phyloP scores from a whole-genome alignment of 2,888 invertebrate genomes.

The Sarcophaga carnaria region DNA sequence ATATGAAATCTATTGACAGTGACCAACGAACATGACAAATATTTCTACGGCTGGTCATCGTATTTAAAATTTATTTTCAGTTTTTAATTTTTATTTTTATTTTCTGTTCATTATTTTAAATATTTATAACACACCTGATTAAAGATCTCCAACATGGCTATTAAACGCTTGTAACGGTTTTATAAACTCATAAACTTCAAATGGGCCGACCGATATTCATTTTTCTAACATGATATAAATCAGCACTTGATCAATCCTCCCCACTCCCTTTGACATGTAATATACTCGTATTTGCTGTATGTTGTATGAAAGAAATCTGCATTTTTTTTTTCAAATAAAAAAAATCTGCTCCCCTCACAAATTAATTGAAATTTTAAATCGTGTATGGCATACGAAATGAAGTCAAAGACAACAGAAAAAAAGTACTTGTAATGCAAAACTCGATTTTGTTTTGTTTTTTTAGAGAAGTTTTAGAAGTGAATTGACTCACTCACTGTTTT shows the following conservation, averaged over 20 bases:
- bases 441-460: too few relatives aligned
- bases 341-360: not conserved
- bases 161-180: not conserved
- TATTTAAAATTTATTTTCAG: not conserved
- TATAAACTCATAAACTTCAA: conserved; percentile 20
- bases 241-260: not conserved
- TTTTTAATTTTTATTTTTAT: conserved; percentile 26
- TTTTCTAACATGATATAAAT: not conserved
- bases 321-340: not conserved
- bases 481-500: too few relatives aligned
- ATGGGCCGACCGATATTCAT: not conserved
- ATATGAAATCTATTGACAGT: conserved; percentile 40
- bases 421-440: too few relatives aligned
- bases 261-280: not conserved
- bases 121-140: conserved; percentile 7
- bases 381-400: not conserved
- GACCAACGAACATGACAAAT: conserved; percentile 38
- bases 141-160: not conserved
- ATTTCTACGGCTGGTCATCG: conserved; percentile 2
- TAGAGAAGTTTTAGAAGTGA: too few relatives aligned
- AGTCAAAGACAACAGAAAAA: too few relatives aligned
- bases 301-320: not conserved
- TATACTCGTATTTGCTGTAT: conserved; percentile 9
- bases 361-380: conserved; percentile 22
- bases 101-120: conserved; percentile 9